Evolutionary conservation across 2,113 vertebrate genomes (phyloP).

Genomic region (Canis aureus): DNA sequence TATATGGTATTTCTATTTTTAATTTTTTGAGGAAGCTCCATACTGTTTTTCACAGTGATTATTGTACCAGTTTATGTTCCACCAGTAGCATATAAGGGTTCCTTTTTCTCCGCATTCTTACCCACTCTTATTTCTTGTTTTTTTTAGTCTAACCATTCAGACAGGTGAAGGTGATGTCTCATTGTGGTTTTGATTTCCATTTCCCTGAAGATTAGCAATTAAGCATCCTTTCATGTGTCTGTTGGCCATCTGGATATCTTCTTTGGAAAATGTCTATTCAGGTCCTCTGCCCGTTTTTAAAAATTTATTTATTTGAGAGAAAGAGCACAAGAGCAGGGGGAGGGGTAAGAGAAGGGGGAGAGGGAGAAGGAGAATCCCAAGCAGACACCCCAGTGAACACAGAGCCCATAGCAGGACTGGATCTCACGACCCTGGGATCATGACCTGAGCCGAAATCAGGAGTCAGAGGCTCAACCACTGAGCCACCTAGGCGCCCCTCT

Average conservation of each 20-base stretch:
- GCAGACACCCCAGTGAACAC: not conserved
- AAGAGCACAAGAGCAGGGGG: not conserved
- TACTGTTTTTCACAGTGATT: not conserved
- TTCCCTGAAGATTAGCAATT: not conserved
- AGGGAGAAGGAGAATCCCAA: not conserved
- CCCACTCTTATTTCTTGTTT: not conserved
- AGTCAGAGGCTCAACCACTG: no score
- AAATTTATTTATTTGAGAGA: not conserved
- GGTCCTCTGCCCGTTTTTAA: not conserved
- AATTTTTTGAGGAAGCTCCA: not conserved
- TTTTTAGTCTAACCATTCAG: not conserved
- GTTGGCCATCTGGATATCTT: not conserved
- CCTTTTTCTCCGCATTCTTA: not conserved
- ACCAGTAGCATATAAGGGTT: not conserved
- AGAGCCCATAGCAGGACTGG: not conserved
- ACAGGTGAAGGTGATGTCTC: not conserved
- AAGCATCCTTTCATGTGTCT: not conserved
- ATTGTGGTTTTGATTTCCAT: not conserved
- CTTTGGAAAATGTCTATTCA: not conserved
- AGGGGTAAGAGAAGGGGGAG: not conserved
- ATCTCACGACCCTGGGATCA: not conserved
- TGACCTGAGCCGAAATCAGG: no score
- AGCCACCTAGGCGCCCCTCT: not conserved
- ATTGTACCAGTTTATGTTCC: not conserved
- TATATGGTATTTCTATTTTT: not conserved